Base-by-base conservation (phyloP, 1,140 invertebrate species). In the Bombus confusus region DNA sequence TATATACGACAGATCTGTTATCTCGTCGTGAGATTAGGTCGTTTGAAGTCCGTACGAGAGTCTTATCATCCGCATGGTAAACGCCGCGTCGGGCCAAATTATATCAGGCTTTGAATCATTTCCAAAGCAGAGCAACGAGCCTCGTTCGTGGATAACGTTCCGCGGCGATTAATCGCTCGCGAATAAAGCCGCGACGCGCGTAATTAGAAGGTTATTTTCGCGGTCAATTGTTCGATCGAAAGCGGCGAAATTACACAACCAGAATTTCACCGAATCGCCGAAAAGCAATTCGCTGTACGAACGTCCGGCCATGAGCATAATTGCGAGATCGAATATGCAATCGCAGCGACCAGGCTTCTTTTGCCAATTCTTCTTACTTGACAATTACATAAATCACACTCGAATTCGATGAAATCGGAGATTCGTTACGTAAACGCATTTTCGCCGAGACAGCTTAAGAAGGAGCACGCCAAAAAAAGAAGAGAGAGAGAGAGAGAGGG, bases 191-290 rank as follows among this genome's bases (percentile, higher is more conserved):
- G n/a, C 39, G 76, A 10, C 18, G 68, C 68, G 28, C 34, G 57
- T 77, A 77, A 77, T 77, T 80, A 69, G 28, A 59, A 81, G 43
- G 72, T 37, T 77, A 77, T 59, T 77, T 41, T 41, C 59, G 12
- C 18, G 12, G n/a, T 57, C 52, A 25, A 28, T 39, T 43, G 39
- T 41, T 22, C 22, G 47, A 73, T 81, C 52, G 37, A 43, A 41
- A 25, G 69, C 37, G 39, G n/a, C n/a, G 73, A 52, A 74, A 74
- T 74, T 74, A 28, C 43, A 18, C 41, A 22, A 47, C 8, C n/a
- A 52, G 41, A 74, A 13, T 34, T 34, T 52, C 22, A 28, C 15
- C n/a, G 73, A 47, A 39, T 28, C 6, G 28, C 13, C 12, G 69
- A n/a, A 71, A 71, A 71, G 37, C 39, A 39, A 43, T 71, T 41